Conservation (phyloP, 1,140 invertebrate species). For the Zophobas morio region DNA sequence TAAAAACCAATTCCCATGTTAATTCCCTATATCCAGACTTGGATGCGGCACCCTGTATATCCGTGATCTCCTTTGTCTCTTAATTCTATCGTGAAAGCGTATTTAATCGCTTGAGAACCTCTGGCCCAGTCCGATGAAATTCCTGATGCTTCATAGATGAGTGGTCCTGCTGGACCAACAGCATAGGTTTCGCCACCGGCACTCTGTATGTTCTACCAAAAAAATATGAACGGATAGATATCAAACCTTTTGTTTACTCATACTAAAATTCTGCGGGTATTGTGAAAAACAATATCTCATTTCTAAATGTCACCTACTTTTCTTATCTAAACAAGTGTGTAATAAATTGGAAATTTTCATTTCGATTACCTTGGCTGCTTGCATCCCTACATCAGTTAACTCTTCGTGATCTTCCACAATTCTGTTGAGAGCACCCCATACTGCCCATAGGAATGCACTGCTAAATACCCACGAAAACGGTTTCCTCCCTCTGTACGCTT, state of each 20-base stretch:
- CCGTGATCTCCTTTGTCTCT: conserved; percentile 91
- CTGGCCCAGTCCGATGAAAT: conserved; percentile 96
- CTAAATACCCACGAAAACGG: conserved; percentile 90
- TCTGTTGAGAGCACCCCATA: conserved; percentile 86
- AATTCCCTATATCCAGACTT: too few relatives aligned
- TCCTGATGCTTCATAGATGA: conserved; percentile 85
- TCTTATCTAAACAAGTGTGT: too few relatives aligned
- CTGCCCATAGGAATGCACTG: conserved; percentile 91
- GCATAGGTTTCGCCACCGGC: conserved; percentile 80
- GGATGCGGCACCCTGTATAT: too few relatives aligned
- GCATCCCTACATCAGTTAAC: conserved; percentile 77
- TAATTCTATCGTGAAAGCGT: conserved; percentile 91
- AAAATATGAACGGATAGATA: too few relatives aligned
- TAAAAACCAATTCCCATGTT: too few relatives aligned
- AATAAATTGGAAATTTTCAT: background rate
- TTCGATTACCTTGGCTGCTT: conserved; percentile 73
- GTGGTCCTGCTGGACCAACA: conserved; percentile 81
- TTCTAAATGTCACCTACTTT: too few relatives aligned
- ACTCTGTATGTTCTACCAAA: conserved; percentile 74
- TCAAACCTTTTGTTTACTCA: too few relatives aligned
- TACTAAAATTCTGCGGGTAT: background rate
- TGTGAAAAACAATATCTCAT: background rate
- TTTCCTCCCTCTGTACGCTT: conserved; percentile 87
- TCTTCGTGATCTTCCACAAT: conserved; percentile 81
- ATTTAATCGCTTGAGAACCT: conserved; percentile 85